Base-by-base conservation (phyloP, 2,113 vertebrate species). In the Centropristis striata region DNA sequence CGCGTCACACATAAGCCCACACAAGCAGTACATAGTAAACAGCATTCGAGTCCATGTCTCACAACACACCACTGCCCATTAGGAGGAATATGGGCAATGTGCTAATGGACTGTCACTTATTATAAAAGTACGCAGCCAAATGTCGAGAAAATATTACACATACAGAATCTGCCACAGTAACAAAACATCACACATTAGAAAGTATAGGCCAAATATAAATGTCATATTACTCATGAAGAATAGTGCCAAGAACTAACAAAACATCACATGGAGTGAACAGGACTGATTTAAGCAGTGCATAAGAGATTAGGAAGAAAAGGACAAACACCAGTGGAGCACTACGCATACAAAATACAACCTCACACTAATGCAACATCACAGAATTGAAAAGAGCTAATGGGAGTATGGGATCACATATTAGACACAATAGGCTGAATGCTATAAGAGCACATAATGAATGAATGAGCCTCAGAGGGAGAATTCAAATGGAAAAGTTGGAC, bases 41-140 rank as follows among this genome's bases (percentile, higher is more conserved):
- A 88, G n/a, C 76, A 71, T 78, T 80, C 83, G 49, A 87, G 74
- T 61, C 69, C 50, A 76, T 75, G 57, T 85, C 74, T 87, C 73
- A 80, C 61, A 81, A 60, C 50, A 66, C 67, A 75, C 49, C 60
- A 41, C 64, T 75, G 74, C 36, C 85, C 80, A 90, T 89, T 89
- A 79, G 72, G 28, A 70, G 27, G 42, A 84, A 84, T 37, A 76
- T 44, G 37, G 71, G 49, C 44, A 46, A 69, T 74, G n/a, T 49
- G 74, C 71, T 87, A 91, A 90, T 90, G 79, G 80, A 75, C 70
- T 86, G 74, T 67, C 75, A 75, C 55, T 77, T 79, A 75, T 76
- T 80, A 75, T 69, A 59, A 83, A 83, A 87, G 54, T 47, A 61
- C 27, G 3, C n/a, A 84, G 67, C 51, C 37, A 85, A 86, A 85